Conservation (phyloP, 92 coral and sea anemone species). For the Umimayanthus chanpuru region DNA sequence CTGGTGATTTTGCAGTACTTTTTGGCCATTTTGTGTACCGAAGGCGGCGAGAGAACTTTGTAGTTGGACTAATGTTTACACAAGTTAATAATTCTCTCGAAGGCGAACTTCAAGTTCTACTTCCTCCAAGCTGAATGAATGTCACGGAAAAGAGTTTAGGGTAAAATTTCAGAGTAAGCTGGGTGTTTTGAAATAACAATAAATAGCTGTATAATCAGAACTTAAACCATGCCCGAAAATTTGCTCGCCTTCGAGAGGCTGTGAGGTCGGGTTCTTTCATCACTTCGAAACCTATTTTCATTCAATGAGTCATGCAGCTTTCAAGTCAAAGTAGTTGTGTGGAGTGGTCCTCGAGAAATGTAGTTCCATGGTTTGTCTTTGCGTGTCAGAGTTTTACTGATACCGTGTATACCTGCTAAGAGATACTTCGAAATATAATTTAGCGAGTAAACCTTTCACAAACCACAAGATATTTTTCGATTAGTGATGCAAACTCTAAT, state of each 20-base stretch:
- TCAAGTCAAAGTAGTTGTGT: slow-evolving; percentile 56
- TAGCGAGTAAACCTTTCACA: slow-evolving; percentile 68
- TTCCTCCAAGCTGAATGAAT: slow-evolving; percentile 62
- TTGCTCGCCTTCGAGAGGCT: slow-evolving; percentile 2
- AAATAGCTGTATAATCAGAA: slow-evolving; percentile 32
- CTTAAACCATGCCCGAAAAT: slow-evolving; percentile 12
- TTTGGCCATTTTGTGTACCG: slow-evolving; percentile 91
- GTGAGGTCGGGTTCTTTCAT: slow-evolving; percentile 23
- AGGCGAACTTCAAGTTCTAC: slow-evolving; percentile 63
- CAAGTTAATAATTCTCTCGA: slow-evolving; percentile 82
- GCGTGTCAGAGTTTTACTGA: slow-evolving; percentile 53
- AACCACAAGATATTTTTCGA: slow-evolving; percentile 74
- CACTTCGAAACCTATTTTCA: slow-evolving; percentile 28
- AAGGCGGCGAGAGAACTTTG: slow-evolving; percentile 75
- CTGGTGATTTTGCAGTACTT: slow-evolving; percentile 40
- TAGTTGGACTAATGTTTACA: slow-evolving; percentile 85
- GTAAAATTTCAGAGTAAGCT: slow-evolving; percentile 26
- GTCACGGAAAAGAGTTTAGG: slow-evolving; percentile 35
- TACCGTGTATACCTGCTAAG: slow-evolving; percentile 61
- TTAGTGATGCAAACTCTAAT: slow-evolving; percentile 55
- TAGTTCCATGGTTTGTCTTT: slow-evolving; percentile 51
- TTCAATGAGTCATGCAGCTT: slow-evolving; percentile 47
- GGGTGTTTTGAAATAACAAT: slow-evolving; percentile 37
- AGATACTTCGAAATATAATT: slow-evolving; percentile 70
- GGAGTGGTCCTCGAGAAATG: slow-evolving; percentile 65